A percentile compares a stretch with the other conserved stretches of the same genome.
Evolutionary conservation across 2,797 vertebrate genomes (phyloP).

Genomic region (Lophius americanus): DNA sequence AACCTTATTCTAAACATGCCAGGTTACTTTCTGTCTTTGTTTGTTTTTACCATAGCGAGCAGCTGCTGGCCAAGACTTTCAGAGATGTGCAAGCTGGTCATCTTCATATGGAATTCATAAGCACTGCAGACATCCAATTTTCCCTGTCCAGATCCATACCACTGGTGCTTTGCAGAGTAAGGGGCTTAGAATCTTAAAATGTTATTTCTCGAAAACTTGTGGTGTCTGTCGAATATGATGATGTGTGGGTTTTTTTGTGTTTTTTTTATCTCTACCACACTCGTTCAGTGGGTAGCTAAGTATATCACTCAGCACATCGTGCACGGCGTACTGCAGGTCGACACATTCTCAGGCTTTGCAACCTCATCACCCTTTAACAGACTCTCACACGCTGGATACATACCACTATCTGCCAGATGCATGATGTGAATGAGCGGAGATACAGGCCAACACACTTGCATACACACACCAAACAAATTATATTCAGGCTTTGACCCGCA

Average conservation of each 20-base stretch:
- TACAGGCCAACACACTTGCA: not conserved
- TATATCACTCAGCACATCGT: slow-evolving; percentile 9
- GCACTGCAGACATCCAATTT: slow-evolving; percentile 65
- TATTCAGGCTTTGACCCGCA: slow-evolving; percentile 32
- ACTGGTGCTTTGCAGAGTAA: slow-evolving; percentile 34
- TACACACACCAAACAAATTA: slow-evolving; percentile 19
- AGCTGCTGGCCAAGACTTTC: slow-evolving; percentile 34
- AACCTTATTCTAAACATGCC: slow-evolving; percentile 34
- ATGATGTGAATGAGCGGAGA: slow-evolving; percentile 21
- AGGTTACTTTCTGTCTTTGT: slow-evolving; percentile 32
- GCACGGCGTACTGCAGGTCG: not conserved
- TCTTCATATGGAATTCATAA: slow-evolving; percentile 67
- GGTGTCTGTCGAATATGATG: slow-evolving; percentile 57
- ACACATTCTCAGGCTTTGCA: slow-evolving; percentile 24
- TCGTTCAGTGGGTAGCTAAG: too few species aligned
- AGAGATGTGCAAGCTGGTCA: slow-evolving; percentile 63
- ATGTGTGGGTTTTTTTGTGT: slow-evolving; percentile 21
- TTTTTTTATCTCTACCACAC: slow-evolving; percentile 7
- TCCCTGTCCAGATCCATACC: slow-evolving; percentile 53
- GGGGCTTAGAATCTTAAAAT: slow-evolving; percentile 66
- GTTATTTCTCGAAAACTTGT: slow-evolving; percentile 60
- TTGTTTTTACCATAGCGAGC: slow-evolving; percentile 1
- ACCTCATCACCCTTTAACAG: slow-evolving; percentile 35
- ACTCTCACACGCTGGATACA: slow-evolving; percentile 21
- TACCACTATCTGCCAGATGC: slow-evolving; percentile 14